Conservation (phyloP, 2,113 vertebrate genomes). For the Varanus salvator region DNA sequence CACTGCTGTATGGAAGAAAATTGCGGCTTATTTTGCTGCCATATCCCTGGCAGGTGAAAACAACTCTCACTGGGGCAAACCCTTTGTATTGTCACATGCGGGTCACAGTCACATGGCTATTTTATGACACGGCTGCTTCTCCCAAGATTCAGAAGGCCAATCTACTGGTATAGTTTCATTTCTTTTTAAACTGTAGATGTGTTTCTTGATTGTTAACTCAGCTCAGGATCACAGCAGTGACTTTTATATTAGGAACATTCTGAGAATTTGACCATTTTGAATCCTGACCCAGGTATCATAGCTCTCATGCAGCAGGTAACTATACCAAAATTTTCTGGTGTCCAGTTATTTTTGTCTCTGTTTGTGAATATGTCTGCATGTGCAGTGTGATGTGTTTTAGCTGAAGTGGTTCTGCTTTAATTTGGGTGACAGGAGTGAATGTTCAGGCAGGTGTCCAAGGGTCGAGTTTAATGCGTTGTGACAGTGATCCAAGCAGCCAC, state of each 20-base stretch:
- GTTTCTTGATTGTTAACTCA: not conserved
- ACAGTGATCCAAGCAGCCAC: too few relatives aligned
- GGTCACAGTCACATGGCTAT: not conserved
- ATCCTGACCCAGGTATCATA: not conserved
- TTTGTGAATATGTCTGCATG: too few relatives aligned
- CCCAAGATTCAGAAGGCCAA: not conserved
- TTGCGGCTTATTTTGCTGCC: rapidly evolving
- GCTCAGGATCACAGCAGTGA: not conserved
- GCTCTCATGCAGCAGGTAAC: not conserved
- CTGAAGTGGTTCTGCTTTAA: too few relatives aligned
- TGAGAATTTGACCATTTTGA: not conserved
- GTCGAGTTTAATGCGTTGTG: too few relatives aligned
- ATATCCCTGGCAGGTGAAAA: not conserved
- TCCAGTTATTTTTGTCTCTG: too few relatives aligned
- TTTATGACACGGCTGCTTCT: not conserved
- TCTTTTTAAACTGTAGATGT: not conserved
- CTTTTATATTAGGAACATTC: not conserved
- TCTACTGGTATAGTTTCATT: too few relatives aligned
- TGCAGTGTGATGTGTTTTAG: too few relatives aligned
- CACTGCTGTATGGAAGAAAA: not conserved
- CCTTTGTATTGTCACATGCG: not conserved
- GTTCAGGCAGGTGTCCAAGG: too few relatives aligned
- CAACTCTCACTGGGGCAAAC: not conserved
- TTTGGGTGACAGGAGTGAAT: too few relatives aligned
- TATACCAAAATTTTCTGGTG: not conserved